Base-by-base conservation (phyloP, 1,140 invertebrate species). In the Drosophila nikananu region DNA sequence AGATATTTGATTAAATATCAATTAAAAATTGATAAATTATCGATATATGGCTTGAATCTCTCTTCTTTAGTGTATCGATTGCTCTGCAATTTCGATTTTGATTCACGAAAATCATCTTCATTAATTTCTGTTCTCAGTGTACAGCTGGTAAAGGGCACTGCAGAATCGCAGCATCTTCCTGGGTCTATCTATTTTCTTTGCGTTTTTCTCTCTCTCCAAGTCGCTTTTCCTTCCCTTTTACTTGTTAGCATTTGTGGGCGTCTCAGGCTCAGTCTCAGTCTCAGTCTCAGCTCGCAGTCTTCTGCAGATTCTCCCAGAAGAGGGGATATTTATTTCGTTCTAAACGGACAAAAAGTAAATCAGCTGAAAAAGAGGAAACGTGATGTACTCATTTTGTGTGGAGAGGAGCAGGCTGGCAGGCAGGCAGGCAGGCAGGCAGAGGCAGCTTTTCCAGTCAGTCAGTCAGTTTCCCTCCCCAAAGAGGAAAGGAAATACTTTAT, bases 401-500 rank as follows among this genome's bases (percentile, higher is more conserved):
- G 62, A 51, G 46, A 58, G 48, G 23, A 27, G 48, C 23, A 37
- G 35, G 35, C 35, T 5, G 12, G 12, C 32, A 32, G 32, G 32
- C 32, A 4, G 32, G 32, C 32, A 32, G 32, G 32, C 41, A 19
- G 71, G 55, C 66, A 32, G 49, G 42, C n/a, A 54, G 54, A 25
- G 23, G 2, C 23, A 25, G 23, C 37, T 32, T 41, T 76, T 80
- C 58, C 68, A 54, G 13, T 15, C 51, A 15, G 12, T n/a, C n/a
- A n/a, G 27, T 21, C 35, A 49, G 48, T 25, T 49, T 17, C 23
- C 23, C 23, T 25, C 23, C 13, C 3, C 41, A 64, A 77, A 70
- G 60, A 84, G 81, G 81, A 84, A 86, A 84, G 81, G 81, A 84
- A 86, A 86, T 81, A 84, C 82, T 84, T 84, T 84, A 84, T 84